Evolutionary conservation across 1,140 invertebrate species (phyloP), one percentile per base, ranked within the genome.

Genomic region (Drosophila bifasciata): DNA sequence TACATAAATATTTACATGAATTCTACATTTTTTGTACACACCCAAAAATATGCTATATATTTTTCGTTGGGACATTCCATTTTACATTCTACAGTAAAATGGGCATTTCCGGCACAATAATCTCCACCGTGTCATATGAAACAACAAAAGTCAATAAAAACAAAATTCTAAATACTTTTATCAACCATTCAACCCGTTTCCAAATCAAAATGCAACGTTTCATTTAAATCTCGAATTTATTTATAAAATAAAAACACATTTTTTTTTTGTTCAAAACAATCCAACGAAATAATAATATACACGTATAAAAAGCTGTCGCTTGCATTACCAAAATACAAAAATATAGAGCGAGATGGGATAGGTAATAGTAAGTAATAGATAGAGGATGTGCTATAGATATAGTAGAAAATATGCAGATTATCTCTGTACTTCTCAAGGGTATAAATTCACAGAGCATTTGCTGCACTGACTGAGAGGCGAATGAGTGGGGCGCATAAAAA

Each of bases 191-290:
- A n/a, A n/a, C n/a, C n/a, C n/a, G n/a, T n/a, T n/a, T n/a, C n/a
- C n/a, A n/a, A n/a, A n/a, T n/a, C n/a, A n/a, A n/a, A n/a, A 23
- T 16, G 21, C 11, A 16, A 49, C 13, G 6, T 23, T 32, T 13
- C 23, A 36, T 68, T 64, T 68, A 57, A 77, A 85, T 86, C 77
- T 85, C 73, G 74, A 81, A 81, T 85, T 85, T 88, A 85, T 85
- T 85, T 85, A 85, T 85, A 85, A 85, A 85, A 85, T 85, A 85
- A 85, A 85, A 85, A 86, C 81, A 86, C 81, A 85, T 86, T 58
- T 86, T 86, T 58, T 86, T 62, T 60, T 86, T 75, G 77, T 70
- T 86, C 53, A 80, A 70, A 66, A 73, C 76, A 86, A 86, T 80
- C 80, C 81, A 86, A 74, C 60, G 60, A 76, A 64, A 85, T 83